Base-by-base conservation (phyloP, 2,797 vertebrate species). In the Paedocypris micromegethes region DNA sequence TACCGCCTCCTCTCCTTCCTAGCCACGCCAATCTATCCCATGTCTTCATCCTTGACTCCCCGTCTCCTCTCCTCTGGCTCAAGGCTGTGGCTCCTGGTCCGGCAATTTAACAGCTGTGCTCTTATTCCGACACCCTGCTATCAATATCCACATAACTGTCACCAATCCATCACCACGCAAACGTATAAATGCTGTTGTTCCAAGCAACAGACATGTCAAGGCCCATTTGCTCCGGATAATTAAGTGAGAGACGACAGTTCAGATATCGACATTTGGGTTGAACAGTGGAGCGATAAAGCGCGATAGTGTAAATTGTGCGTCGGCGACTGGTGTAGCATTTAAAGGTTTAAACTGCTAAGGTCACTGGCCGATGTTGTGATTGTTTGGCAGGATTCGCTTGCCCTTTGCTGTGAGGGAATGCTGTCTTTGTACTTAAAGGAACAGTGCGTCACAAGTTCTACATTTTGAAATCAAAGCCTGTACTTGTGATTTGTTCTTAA, bases 51-150 rank as follows among this genome's bases (percentile, higher is more conserved):
- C 63, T 48, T 56, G 2, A 23, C 44, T 48, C 43, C 40, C 71
- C 61, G 55, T 50, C 45, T 62, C 57, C 68, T 53, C 43, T 54
- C 68, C 69, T 69, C 45, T 53, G 43, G 69, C 69, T 78, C 78
- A 80, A 80, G 74, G 74, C 64, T 72, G 77, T 40, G 42, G 42
- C 48, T 58, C 76, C 43, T 62, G 72, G 49, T 66, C 52, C 54
- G 80, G 84, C 87, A 83, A 84, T 80, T 83, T 78, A 78, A 79
- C 59, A 49, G 75, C 76, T 75, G 83, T 49, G 3, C 4, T n/a
- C 61, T 78, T 70, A 74, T 69, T 73, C 73, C 74, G 76, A 58
- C 73, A 74, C 79, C 53, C 58, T 58, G 45, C 72, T 75, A 85
- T 83, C 74, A 76, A 72, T 72, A 70, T 72, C 74, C 45, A 46